phyloP scores from a whole-genome alignment of 1,140 invertebrate species.

The Antheraea mylitta region DNA sequence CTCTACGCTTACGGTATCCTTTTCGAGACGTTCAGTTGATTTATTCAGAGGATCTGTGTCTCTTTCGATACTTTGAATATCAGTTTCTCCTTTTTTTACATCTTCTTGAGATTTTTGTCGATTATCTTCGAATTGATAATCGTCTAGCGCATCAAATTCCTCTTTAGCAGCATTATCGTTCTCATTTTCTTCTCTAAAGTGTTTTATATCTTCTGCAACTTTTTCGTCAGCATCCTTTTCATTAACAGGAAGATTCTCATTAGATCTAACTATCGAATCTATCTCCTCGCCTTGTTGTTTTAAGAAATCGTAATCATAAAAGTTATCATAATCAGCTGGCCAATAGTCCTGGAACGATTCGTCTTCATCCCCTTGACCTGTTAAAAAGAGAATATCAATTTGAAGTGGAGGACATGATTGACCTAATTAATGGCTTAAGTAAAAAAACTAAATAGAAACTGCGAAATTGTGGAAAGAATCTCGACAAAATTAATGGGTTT shows the following conservation, averaged over 20 bases:
- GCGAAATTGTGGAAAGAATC: no score
- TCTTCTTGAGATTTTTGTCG: conserved; percentile 40
- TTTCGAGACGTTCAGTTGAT: background rate
- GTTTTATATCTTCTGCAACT: conserved; percentile 14
- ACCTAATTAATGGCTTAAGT: no score
- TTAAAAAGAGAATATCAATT: conserved; percentile 11
- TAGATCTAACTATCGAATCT: background rate
- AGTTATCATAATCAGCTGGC: conserved; percentile 11
- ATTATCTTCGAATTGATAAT: conserved; percentile 63
- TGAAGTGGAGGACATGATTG: background rate
- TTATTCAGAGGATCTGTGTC: conserved; percentile 18
- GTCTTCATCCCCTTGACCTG: conserved; percentile 23
- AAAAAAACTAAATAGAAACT: no score
- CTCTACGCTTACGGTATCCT: background rate
- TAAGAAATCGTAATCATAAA: conserved; percentile 14
- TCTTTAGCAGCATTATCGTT: conserved; percentile 7
- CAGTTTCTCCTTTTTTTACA: conserved; percentile 10
- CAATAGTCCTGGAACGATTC: conserved; percentile 17
- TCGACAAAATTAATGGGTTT: no score
- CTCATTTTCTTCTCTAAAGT: conserved; percentile 7
- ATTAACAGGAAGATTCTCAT: conserved; percentile 2
- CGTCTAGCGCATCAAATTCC: conserved; percentile 23
- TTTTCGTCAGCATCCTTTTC: conserved; percentile 18
- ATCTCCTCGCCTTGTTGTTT: background rate
- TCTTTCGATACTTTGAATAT: conserved; percentile 8